phyloP scores from a whole-genome alignment of 2,888 invertebrate genomes.

The Pachliopta kotzebuea region DNA sequence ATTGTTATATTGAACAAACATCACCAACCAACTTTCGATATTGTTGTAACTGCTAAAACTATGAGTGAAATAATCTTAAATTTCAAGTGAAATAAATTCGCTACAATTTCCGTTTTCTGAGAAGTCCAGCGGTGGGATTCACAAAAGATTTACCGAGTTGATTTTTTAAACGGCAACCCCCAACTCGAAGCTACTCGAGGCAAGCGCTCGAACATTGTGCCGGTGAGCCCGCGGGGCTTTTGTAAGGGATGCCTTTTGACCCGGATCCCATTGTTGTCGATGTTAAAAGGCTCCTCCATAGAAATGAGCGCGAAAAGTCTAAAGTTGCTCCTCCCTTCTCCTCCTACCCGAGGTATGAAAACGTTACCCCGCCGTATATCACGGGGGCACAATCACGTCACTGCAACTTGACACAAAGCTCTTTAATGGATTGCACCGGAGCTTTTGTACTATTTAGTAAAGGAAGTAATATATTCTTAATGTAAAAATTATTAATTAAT shows the following conservation, averaged over 20 bases:
- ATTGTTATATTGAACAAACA: too few species aligned
- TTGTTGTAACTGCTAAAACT: too few species aligned
- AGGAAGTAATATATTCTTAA: too few species aligned
- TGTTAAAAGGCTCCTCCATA: constrained; percentile 29
- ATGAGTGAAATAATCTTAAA: too few species aligned
- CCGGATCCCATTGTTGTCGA: constrained; percentile 38
- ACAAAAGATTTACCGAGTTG: constrained; percentile 30
- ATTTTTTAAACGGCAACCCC: constrained; percentile 36
- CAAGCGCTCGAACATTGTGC: constrained; percentile 38
- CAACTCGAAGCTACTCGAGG: constrained; percentile 40
- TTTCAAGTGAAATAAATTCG: neutral
- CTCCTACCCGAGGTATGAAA: constrained; percentile 27
- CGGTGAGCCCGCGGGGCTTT: constrained; percentile 39
- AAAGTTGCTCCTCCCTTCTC: constrained; percentile 24
- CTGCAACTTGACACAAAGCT: constrained; percentile 24
- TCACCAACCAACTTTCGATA: too few species aligned
- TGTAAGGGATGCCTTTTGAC: constrained; percentile 44
- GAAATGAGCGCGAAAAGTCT: constrained; percentile 30
- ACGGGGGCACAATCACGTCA: constrained; percentile 24
- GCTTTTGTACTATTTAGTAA: constrained; percentile 14
- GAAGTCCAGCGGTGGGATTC: constrained; percentile 3
- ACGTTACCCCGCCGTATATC: constrained; percentile 28
- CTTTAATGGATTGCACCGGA: constrained; percentile 25
- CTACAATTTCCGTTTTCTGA: neutral
- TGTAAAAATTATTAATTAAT: too few species aligned